Evolutionary conservation across 2,888 invertebrate genomes (phyloP), one percentile per base, ranked within the genome.

Genomic region (Caenorhabditis doughertyi): DNA sequence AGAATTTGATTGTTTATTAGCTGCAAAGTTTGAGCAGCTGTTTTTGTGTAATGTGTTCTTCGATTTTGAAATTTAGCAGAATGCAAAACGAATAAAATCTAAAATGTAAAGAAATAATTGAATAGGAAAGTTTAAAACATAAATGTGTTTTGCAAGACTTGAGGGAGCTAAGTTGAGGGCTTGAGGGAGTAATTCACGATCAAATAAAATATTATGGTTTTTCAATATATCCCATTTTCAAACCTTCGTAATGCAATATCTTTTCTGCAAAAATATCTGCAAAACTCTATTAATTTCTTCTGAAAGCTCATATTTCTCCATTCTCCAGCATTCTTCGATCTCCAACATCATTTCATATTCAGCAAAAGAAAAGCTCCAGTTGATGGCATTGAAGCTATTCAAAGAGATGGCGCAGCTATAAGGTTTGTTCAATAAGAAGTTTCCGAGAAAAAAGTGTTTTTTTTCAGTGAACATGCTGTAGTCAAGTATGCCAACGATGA

Each of bases 261-360:
- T 18, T 47, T 47, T 18, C n/a, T 47, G n/a, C 55, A 27, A 29
- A 55, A 29, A 49, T 35, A 47, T 64, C 64, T 67, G 67, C 67
- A 53, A 42, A 68, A 68, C 39, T 39, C 27, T 29, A 56, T 55
- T 55, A 42, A 27, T n/a, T 32, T n/a, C 27, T 27, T 25, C 18
- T 21, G 8, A 47, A 8, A 27, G 16, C 60, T 51, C 53, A 53
- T 55, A 29, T 60, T 58, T 25, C 35, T 58, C 23, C 23, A 23
- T 55, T 47, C 53, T 76, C n/a, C 65, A 83, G 83, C 83, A 53
- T 74, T 74, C 64, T 83, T 83, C 56, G 79, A 83, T 74, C 83
- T 83, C 70, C 83, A 83, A 58, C 79, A 83, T 53, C 83, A 83
- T 74, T 83, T 83, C 39, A 70, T 83, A 68, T 83, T 83, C 70